Conservation (phyloP, 2,888 invertebrate genomes). For the Petrolisthes cinctipes region DNA sequence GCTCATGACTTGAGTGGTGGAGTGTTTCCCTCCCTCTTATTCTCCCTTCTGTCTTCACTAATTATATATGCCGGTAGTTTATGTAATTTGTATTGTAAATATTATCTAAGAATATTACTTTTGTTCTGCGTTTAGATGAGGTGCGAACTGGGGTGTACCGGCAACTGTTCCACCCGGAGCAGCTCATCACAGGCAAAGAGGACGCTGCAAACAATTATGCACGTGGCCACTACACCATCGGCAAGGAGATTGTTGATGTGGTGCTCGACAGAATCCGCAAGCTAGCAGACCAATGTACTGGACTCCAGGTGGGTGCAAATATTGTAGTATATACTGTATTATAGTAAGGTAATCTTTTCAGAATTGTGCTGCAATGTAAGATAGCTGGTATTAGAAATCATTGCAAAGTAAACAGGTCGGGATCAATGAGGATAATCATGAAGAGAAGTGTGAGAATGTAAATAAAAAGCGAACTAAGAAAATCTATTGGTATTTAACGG, state of each 20-base stretch:
- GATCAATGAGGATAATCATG: too few relatives aligned
- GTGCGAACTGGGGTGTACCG: conserved; percentile 71
- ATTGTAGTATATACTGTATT: too few relatives aligned
- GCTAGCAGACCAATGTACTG: conserved; percentile 82
- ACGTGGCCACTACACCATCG: conserved; percentile 80
- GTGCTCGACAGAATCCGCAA: conserved; percentile 83
- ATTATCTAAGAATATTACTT: neutral
- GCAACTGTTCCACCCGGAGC: conserved; percentile 74
- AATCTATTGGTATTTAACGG: too few relatives aligned
- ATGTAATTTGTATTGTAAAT: neutral
- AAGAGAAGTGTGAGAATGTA: too few relatives aligned
- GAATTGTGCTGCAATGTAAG: too few relatives aligned
- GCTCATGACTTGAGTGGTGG: neutral
- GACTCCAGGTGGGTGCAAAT: conserved; percentile 38
- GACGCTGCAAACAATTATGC: conserved; percentile 72
- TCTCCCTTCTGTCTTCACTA: neutral
- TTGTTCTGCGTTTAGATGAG: conserved; percentile 67
- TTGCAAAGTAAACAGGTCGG: too few relatives aligned
- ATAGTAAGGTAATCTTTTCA: too few relatives aligned
- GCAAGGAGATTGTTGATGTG: conserved; percentile 80
- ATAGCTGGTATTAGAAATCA: too few relatives aligned
- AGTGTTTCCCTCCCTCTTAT: neutral
- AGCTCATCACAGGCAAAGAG: conserved; percentile 73
- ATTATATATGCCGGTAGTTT: neutral
- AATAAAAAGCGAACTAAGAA: too few relatives aligned